Conservation (phyloP, 2,797 vertebrate genomes). For the Gymnoscopelus microlampas region DNA sequence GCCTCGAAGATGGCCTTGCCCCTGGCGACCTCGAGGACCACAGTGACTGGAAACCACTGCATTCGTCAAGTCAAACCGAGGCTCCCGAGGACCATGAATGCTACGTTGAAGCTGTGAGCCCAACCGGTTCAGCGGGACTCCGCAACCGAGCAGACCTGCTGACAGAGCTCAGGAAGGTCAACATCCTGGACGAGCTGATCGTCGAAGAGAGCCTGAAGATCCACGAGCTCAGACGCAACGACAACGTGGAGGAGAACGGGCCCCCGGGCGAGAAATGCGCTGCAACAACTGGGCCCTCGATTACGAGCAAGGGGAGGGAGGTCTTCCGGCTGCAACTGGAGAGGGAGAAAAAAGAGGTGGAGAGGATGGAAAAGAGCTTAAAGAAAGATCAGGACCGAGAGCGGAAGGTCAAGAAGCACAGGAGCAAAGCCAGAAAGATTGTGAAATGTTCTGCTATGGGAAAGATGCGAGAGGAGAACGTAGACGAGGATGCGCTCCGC, state of each 20-base stretch:
- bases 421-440: conserved; percentile 31
- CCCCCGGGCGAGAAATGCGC: not conserved
- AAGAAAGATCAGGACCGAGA: conserved; percentile 37
- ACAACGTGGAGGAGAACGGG: conserved; percentile 1
- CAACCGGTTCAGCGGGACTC: not conserved
- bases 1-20: conserved; percentile 52
- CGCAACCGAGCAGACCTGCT: conserved; percentile 45
- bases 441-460: conserved; percentile 63
- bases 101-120: not conserved
- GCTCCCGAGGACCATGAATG: not conserved
- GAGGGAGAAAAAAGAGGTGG: conserved; percentile 70
- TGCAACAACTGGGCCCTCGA: not conserved
- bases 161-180: conserved; percentile 62
- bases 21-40: conserved; percentile 2
- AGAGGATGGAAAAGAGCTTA: conserved; percentile 68
- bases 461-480: conserved; percentile 13
- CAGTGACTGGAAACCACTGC: not conserved
- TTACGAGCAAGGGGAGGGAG: conserved; percentile 40
- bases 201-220: conserved; percentile 76
- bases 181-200: conserved; percentile 74
- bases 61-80: not conserved
- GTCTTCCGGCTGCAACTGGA: conserved; percentile 60
- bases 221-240: conserved; percentile 33
- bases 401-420: conserved; percentile 25
- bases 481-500: conserved; percentile 32